These are phyloP conservation scores for Tigriopus californicus DNA, from an alignment of 2,888 invertebrate species.

Conservation along the genomic window DNA sequence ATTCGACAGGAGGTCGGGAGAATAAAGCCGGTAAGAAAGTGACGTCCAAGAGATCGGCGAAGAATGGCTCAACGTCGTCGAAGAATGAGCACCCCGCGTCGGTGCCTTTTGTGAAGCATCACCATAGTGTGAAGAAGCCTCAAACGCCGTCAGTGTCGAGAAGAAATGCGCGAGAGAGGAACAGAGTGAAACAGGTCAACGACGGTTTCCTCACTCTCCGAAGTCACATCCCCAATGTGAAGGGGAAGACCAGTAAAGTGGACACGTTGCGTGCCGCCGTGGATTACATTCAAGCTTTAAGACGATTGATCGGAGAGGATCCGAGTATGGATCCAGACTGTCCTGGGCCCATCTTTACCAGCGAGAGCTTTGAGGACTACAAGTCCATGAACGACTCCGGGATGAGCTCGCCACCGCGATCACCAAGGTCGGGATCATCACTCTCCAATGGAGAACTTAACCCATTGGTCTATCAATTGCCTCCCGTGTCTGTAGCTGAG, in stretches of 20 bases:
- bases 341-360: neutral
- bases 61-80: neutral
- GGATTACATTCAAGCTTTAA: constrained; percentile 66
- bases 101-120: neutral
- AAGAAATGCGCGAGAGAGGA: constrained; percentile 78
- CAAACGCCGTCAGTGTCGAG: constrained; percentile 70
- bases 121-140: constrained; percentile 6
- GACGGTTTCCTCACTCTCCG: constrained; percentile 72
- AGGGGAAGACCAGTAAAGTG: constrained; percentile 24
- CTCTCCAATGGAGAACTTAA: neutral
- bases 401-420: neutral
- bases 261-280: constrained; percentile 71
- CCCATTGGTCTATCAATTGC: neutral
- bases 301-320: constrained; percentile 40
- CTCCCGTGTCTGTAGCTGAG: neutral
- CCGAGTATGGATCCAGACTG: too few relatives aligned
- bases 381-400: too few relatives aligned
- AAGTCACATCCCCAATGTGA: constrained; percentile 56
- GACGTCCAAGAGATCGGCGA: too few relatives aligned
- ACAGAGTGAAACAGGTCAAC: constrained; percentile 82
- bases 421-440: neutral
- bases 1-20: too few relatives aligned
- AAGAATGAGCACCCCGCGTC: neutral
- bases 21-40: too few relatives aligned
- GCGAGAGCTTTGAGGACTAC: neutral